These are phyloP conservation scores for Cervus canadensis DNA, from an alignment of 2,113 vertebrate genomes.

Conservation along the genomic window DNA sequence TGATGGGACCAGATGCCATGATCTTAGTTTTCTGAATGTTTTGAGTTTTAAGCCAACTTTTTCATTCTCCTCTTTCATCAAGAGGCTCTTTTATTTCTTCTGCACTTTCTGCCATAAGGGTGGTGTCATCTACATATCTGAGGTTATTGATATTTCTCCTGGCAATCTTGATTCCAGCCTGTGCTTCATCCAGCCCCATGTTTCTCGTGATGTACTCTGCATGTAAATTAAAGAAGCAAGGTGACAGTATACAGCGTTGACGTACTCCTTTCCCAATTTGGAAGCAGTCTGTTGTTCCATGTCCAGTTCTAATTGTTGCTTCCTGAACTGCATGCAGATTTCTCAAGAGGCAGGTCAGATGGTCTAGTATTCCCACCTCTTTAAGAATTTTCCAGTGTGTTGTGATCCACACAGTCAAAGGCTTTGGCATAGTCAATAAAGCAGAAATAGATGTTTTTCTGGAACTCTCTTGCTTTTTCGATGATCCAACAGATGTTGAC, in stretches of 20 bases:
- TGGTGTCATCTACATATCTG: not conserved
- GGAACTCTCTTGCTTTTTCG: not conserved
- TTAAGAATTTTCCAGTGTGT: not conserved
- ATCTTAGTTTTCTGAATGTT: not conserved
- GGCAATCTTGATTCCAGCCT: not conserved
- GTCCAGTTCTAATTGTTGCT: not conserved
- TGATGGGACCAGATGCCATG: not conserved
- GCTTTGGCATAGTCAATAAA: not conserved
- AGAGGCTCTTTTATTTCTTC: not conserved
- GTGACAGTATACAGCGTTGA: not conserved
- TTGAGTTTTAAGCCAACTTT: not conserved
- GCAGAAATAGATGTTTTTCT: not conserved
- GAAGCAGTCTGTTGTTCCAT: not conserved
- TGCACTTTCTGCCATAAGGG: not conserved
- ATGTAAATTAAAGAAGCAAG: not conserved
- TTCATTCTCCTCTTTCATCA: not conserved
- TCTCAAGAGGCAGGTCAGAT: not conserved
- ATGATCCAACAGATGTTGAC: not conserved
- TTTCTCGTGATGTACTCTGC: not conserved
- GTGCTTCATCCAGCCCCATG: accelerated
- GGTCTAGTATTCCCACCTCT: not conserved
- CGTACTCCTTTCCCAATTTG: not conserved
- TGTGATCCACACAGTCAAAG: not conserved
- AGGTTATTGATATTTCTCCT: not conserved
- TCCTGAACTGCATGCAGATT: not conserved